Evolutionary conservation across 2,797 vertebrate species (phyloP).

Genomic region (Fundulus diaphanus): DNA sequence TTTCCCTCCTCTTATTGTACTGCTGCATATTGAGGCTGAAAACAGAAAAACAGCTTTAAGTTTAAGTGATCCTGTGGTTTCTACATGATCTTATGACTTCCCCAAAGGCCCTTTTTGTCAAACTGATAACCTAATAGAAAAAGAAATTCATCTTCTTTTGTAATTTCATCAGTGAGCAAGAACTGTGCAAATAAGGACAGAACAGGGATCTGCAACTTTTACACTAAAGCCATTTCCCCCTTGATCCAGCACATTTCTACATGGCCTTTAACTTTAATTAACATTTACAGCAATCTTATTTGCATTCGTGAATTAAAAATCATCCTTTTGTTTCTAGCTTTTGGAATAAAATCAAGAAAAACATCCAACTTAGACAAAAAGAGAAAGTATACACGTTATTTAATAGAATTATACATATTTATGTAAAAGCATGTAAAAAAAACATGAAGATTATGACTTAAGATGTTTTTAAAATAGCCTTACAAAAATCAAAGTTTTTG

Average conservation of each 20-base stretch:
- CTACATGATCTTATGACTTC: slow-evolving; percentile 36
- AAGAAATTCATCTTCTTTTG: neutral
- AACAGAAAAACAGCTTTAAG: slow-evolving; percentile 17
- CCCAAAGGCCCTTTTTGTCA: slow-evolving; percentile 7
- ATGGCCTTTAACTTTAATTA: neutral
- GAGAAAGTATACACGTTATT: neutral
- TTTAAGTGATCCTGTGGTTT: slow-evolving; percentile 38
- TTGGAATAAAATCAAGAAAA: neutral
- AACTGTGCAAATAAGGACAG: neutral
- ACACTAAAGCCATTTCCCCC: neutral
- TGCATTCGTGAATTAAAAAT: neutral
- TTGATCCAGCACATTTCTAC: neutral
- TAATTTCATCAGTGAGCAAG: neutral
- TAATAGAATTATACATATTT: neutral
- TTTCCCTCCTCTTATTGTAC: neutral
- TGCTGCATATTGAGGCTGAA: slow-evolving; percentile 15
- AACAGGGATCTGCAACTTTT: neutral
- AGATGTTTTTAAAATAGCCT: neutral
- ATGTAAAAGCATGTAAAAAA: neutral
- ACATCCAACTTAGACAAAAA: neutral
- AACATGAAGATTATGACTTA: neutral
- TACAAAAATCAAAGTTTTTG: neutral
- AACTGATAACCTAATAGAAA: slow-evolving; percentile 12
- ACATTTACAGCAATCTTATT: neutral
- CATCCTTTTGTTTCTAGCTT: neutral